Evolutionary conservation across 2,797 vertebrate species (phyloP).

Genomic region (Pseudopleuronectes americanus): DNA sequence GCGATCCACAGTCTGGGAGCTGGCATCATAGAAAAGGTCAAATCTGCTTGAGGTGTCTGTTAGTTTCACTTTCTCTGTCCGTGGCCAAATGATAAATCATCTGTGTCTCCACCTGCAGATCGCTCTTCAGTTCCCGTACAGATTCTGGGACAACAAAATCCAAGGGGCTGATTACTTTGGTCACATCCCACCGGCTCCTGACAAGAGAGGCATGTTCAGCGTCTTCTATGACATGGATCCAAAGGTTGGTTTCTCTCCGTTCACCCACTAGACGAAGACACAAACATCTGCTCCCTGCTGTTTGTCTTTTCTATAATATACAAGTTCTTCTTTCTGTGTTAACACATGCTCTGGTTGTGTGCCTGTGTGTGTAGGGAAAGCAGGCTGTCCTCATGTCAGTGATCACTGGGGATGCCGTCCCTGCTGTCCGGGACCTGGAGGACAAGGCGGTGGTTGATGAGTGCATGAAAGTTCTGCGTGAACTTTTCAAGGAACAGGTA

Average conservation of each 20-base stretch:
- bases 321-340: too few species aligned
- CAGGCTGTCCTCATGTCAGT: conserved; percentile 97
- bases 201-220: conserved; percentile 93
- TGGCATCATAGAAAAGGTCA: conserved; percentile 96
- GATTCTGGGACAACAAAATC: conserved; percentile 97
- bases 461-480: conserved; percentile 90
- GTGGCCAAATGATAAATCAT: background rate
- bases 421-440: conserved; percentile 85
- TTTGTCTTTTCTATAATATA: too few species aligned
- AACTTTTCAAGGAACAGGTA: conserved; percentile 97
- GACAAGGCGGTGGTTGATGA: conserved; percentile 89
- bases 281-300: background rate
- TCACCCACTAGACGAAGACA: conserved; percentile 7
- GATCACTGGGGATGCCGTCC: conserved; percentile 91
- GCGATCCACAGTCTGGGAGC: conserved; percentile 95
- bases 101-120: conserved; percentile 79
- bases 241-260: conserved; percentile 80
- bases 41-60: too few species aligned
- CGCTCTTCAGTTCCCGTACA: conserved; percentile 93
- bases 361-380: conserved; percentile 82
- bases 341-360: background rate
- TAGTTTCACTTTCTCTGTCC: background rate
- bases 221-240: conserved; percentile 98
- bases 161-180: conserved; percentile 98
- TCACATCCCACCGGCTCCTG: conserved; percentile 88